Evolutionary conservation across 2,113 vertebrate genomes (phyloP).

Genomic region (human (Homo sapiens)): GRCh38 chr1:211694501-211695000

Average conservation of each 20-base stretch:
- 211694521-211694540: too few species aligned
- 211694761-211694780: background rate
- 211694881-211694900: background rate
- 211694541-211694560: too few species aligned
- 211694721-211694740: background rate
- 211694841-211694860: background rate
- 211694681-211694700: background rate
- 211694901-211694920: background rate
- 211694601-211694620: too few species aligned
- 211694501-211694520: too few species aligned
- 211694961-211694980: background rate
- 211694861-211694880: fast-evolving
- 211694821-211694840: background rate
- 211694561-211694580: too few species aligned
- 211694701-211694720: background rate
- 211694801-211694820: background rate
- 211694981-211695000: background rate
- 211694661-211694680: background rate
- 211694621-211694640: background rate
- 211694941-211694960: background rate
- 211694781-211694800: background rate
- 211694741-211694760: too few species aligned
- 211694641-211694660: background rate
- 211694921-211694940: background rate
- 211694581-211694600: too few species aligned